A percentile compares a stretch with the other conserved stretches of the same genome.
Conservation (phyloP, 2,113 vertebrate species). For the Nyctereutes procyonoides region DNA sequence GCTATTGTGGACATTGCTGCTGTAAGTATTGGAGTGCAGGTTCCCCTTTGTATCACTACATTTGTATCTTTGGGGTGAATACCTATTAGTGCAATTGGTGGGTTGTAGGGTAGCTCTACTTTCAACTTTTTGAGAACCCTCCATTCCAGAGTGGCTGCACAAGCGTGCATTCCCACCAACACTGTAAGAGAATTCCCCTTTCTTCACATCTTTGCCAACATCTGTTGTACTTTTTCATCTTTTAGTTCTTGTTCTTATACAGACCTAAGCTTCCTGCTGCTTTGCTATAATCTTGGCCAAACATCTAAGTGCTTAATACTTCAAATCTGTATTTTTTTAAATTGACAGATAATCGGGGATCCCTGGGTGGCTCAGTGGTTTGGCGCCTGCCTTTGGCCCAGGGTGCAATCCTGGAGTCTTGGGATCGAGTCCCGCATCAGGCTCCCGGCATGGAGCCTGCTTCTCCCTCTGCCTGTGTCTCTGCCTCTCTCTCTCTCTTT, state of each 20-base stretch:
- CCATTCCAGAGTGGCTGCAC: neutral
- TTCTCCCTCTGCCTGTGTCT: too few relatives aligned
- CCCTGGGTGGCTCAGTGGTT: too few relatives aligned
- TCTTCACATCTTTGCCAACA: neutral
- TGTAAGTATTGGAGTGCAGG: neutral
- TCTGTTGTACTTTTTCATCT: neutral
- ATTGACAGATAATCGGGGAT: neutral
- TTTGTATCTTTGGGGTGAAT: neutral
- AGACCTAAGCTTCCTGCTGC: neutral
- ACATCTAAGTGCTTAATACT: slow-evolving; percentile 15
- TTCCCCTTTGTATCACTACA: neutral
- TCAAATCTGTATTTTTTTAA: neutral
- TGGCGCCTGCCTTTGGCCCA: too few relatives aligned
- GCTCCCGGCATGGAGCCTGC: too few relatives aligned
- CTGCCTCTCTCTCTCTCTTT: too few relatives aligned
- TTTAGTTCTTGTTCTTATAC: slow-evolving; percentile 22
- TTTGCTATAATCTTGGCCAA: neutral
- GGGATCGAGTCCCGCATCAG: too few relatives aligned
- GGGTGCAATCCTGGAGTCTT: too few relatives aligned
- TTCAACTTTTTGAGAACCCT: neutral
- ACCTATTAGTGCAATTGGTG: neutral
- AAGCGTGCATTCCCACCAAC: neutral
- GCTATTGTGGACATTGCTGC: neutral
- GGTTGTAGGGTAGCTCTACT: neutral
- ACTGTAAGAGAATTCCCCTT: neutral